These are phyloP conservation scores for Microcebus murinus DNA, from an alignment of 2,113 vertebrate genomes.

Conservation along the genomic window DNA sequence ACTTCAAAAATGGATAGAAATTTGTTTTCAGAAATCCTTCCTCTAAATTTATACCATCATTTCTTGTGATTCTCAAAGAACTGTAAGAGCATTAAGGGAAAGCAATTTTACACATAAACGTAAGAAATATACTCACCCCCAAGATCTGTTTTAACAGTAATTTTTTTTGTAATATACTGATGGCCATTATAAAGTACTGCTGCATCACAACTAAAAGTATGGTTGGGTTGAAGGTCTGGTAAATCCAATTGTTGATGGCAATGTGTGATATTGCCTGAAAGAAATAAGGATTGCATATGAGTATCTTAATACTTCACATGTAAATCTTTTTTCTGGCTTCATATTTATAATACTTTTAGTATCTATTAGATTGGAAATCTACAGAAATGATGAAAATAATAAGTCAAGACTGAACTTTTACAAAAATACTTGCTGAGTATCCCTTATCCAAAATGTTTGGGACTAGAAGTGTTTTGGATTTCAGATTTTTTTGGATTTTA, in stretches of 20 bases:
- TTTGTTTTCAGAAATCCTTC: not conserved
- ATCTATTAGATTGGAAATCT: not conserved
- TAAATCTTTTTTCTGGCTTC: not conserved
- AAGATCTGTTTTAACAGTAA: not conserved
- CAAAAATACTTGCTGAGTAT: not conserved
- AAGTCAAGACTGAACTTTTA: not conserved
- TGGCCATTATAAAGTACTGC: accelerated
- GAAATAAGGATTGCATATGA: not conserved
- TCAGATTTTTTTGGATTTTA: not conserved
- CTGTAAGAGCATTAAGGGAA: not conserved
- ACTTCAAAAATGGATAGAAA: not conserved
- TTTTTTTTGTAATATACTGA: accelerated
- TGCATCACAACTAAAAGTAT: accelerated
- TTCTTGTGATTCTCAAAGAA: not conserved
- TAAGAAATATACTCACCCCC: conserved; percentile 84
- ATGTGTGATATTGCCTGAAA: accelerated
- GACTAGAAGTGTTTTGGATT: not conserved
- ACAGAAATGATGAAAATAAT: not conserved
- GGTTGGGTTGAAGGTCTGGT: accelerated
- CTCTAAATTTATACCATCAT: not conserved
- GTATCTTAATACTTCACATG: not conserved
- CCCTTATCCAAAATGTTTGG: not conserved
- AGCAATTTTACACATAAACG: not conserved
- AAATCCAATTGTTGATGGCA: accelerated
- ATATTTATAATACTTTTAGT: not conserved